A percentile compares a stretch with the other conserved stretches of the same genome.
These are phyloP conservation scores for Potamilus streckersoni DNA, from an alignment of 1,140 invertebrate species.

Conservation along the genomic window DNA sequence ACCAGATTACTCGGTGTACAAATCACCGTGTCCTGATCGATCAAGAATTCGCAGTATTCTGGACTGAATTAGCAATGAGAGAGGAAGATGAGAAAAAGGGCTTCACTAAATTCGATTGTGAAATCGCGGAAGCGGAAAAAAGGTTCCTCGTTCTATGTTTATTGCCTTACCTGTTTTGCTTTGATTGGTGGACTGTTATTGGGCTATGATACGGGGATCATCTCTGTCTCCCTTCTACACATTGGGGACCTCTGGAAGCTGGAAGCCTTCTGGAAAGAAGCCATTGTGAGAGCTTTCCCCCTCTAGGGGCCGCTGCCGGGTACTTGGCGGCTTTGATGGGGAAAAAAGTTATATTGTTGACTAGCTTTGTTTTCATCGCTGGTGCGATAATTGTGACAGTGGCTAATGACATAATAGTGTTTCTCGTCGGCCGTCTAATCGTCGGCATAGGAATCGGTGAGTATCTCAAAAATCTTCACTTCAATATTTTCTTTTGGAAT, in stretches of 20 bases:
- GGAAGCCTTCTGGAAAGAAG: conserved; percentile 49
- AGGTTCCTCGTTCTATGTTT: conserved; percentile 50
- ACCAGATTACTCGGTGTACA: too few species aligned
- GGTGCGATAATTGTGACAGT: conserved; percentile 56
- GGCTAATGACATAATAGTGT: conserved; percentile 43
- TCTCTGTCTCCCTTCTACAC: conserved; percentile 76
- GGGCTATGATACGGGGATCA: conserved; percentile 78
- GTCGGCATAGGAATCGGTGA: conserved; percentile 63
- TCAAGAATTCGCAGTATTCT: too few species aligned
- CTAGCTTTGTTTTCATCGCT: conserved; percentile 56
- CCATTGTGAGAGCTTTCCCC: conserved; percentile 58
- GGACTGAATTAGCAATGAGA: too few species aligned
- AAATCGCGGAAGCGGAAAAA: conserved; percentile 8
- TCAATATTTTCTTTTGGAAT: neutral
- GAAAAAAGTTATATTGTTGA: conserved; percentile 53
- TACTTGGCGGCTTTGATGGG: conserved; percentile 48
- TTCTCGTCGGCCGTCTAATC: conserved; percentile 54
- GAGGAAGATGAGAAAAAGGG: too few species aligned
- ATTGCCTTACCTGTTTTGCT: conserved; percentile 58
- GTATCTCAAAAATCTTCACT: conserved; percentile 18
- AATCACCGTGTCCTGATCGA: too few species aligned
- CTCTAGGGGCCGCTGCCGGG: conserved; percentile 57
- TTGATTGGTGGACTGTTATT: conserved; percentile 75
- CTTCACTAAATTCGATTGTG: too few species aligned
- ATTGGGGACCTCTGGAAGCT: conserved; percentile 55